Conservation (phyloP, 2,888 invertebrate genomes). For the Agonopterix heracliana region DNA sequence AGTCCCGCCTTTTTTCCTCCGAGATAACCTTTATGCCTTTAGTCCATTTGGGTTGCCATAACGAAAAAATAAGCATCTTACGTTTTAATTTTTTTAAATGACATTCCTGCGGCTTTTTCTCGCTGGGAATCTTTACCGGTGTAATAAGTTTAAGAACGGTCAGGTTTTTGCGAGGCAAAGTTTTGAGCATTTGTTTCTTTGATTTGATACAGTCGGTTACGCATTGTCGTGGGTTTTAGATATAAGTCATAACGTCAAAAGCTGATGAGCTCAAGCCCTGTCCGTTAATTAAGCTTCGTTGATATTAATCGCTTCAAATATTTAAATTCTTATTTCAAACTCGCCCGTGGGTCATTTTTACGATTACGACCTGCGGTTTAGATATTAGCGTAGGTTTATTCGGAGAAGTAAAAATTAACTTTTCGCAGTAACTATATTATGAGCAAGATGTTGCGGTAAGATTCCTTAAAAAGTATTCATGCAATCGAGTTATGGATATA, state of each 20-base stretch:
- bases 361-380: constrained; percentile 59
- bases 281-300: constrained; percentile 54
- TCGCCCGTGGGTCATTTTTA: constrained; percentile 54
- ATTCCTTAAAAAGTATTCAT: neutral
- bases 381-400: constrained; percentile 61
- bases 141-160: constrained; percentile 55
- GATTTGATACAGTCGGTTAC: constrained; percentile 39
- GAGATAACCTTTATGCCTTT: constrained; percentile 75
- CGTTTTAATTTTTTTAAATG: constrained; percentile 75
- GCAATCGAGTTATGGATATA: neutral
- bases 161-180: constrained; percentile 61
- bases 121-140: constrained; percentile 58
- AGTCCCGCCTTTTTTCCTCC: constrained; percentile 71
- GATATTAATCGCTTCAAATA: constrained; percentile 67
- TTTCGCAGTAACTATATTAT: constrained; percentile 33
- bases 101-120: constrained; percentile 74
- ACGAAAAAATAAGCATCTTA: constrained; percentile 66
- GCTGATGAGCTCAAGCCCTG: constrained; percentile 55
- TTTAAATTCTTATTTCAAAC: constrained; percentile 53
- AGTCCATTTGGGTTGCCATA: constrained; percentile 69
- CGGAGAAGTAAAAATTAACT: constrained; percentile 59
- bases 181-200: constrained; percentile 43
- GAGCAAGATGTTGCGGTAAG: constrained; percentile 35
- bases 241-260: constrained; percentile 54
- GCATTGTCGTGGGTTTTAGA: constrained; percentile 50